Conservation (phyloP, 2,888 invertebrate genomes). For the Leptinotarsa haldemani region DNA sequence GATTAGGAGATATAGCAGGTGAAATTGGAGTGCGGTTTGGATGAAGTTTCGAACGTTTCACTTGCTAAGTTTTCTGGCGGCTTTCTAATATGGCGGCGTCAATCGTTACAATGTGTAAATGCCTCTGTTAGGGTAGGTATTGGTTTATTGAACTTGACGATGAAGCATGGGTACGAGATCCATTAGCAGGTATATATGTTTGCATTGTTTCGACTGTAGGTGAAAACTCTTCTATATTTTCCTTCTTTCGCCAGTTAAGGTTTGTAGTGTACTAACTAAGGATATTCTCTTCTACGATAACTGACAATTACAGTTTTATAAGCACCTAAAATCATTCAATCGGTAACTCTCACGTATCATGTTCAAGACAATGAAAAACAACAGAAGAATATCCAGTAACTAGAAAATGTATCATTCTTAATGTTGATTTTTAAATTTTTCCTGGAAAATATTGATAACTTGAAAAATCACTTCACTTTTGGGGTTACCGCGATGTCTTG, state of each 20-base stretch:
- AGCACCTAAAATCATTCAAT: too few species aligned
- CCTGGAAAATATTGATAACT: too few species aligned
- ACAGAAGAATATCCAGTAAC: too few species aligned
- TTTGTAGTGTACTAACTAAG: too few species aligned
- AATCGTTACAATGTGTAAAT: constrained; percentile 1
- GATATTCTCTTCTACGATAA: too few species aligned
- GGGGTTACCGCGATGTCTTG: too few species aligned
- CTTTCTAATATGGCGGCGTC: constrained; percentile 34
- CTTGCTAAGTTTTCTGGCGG: constrained; percentile 1
- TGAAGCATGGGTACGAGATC: neutral
- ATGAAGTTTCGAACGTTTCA: neutral
- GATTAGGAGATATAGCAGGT: constrained; percentile 32
- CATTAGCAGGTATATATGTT: neutral
- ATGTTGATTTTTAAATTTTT: too few species aligned
- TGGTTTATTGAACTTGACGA: constrained; percentile 7
- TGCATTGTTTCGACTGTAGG: neutral
- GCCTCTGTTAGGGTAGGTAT: constrained; percentile 36
- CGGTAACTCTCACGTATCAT: too few species aligned
- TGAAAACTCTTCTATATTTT: neutral
- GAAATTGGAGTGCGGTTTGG: constrained; percentile 9
- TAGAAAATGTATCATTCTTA: too few species aligned
- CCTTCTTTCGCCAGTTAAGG: neutral
- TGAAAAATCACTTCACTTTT: too few species aligned
- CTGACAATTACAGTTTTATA: too few species aligned
- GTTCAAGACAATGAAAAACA: too few species aligned